phyloP scores from a whole-genome alignment of 2,113 vertebrate genomes.

The Sylvietta virens region DNA sequence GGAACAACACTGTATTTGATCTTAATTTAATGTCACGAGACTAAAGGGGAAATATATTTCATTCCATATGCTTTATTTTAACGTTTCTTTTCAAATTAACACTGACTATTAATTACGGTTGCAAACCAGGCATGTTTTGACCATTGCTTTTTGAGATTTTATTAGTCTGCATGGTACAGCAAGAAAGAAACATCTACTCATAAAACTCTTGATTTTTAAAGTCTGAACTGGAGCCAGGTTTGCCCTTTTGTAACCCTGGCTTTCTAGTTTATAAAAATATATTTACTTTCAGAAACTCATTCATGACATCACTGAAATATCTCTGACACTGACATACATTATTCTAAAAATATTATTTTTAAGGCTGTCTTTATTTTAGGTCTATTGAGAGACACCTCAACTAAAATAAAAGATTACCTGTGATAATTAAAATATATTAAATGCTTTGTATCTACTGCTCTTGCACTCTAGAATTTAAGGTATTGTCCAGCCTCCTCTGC shows the following conservation, averaged over 20 bases:
- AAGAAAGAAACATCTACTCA: background rate
- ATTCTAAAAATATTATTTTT: background rate
- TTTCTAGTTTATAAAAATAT: background rate
- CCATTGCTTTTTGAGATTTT: background rate
- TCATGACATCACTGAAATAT: background rate
- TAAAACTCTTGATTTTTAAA: background rate
- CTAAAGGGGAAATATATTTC: background rate
- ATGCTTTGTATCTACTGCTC: background rate
- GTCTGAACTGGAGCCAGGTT: background rate
- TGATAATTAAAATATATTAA: background rate
- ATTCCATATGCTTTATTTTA: background rate
- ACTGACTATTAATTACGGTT: background rate
- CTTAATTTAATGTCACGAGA: constrained; percentile 4
- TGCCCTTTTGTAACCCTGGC: background rate
- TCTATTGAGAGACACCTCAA: background rate
- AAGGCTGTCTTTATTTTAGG: background rate
- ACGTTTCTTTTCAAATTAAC: background rate
- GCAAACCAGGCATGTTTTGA: background rate
- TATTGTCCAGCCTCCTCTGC: background rate
- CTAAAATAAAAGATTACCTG: background rate
- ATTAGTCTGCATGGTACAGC: background rate
- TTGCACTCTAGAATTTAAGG: background rate
- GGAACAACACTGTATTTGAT: background rate
- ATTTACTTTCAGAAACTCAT: background rate
- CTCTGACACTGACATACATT: background rate